phyloP scores from a whole-genome alignment of 1,140 invertebrate genomes.

The Diachasma alloeum region DNA sequence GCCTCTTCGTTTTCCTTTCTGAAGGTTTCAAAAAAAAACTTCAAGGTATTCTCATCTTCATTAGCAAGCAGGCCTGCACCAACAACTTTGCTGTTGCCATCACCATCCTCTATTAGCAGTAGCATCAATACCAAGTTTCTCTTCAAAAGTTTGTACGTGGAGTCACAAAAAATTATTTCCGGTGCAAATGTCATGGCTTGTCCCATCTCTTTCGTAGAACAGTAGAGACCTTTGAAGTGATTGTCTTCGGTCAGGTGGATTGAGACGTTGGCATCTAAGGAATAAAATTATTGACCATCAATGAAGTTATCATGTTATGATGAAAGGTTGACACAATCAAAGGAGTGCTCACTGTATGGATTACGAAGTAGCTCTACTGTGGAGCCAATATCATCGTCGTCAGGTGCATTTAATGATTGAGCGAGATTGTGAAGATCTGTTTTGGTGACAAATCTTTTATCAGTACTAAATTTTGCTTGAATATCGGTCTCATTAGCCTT shows the following conservation, averaged over 20 bases:
- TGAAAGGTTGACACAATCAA: too few relatives aligned
- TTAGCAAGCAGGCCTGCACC: conserved; percentile 25
- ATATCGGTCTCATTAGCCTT: neutral
- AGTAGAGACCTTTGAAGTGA: conserved; percentile 31
- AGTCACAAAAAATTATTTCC: conserved; percentile 35
- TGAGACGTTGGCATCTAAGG: too few relatives aligned
- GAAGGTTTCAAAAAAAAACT: conserved; percentile 22
- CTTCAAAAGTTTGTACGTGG: conserved; percentile 35
- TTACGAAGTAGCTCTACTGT: neutral
- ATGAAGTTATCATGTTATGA: too few relatives aligned
- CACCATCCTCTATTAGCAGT: conserved; percentile 34
- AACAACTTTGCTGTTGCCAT: conserved; percentile 13
- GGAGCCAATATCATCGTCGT: neutral
- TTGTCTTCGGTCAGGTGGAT: neutral
- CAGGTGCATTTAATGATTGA: neutral
- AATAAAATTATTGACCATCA: neutral
- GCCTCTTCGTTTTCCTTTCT: conserved; percentile 6
- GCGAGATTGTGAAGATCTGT: neutral
- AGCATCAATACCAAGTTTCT: conserved; percentile 30
- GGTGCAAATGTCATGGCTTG: conserved; percentile 22
- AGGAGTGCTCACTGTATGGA: neutral
- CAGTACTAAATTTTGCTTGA: neutral
- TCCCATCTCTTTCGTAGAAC: conserved; percentile 31
- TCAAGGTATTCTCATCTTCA: conserved; percentile 28
- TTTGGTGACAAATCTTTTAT: neutral